Base-by-base conservation (phyloP, 1,140 invertebrate species). In the Drosophila yakuba region DNA sequence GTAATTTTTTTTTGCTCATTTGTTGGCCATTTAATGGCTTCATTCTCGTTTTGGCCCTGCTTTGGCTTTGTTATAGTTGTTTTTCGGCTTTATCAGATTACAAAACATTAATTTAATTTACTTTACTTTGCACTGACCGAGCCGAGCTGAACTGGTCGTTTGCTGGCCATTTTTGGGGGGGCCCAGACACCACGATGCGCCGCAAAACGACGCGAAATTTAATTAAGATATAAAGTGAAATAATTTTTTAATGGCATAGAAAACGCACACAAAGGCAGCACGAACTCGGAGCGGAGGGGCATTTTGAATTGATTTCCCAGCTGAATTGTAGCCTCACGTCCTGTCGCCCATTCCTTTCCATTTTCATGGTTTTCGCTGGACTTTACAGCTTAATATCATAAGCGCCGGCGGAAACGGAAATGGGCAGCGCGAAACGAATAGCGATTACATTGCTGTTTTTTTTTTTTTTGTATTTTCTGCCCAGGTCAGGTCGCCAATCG, bases 21-120 rank as follows among this genome's bases (percentile, higher is more conserved):
- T 80, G 72, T 74, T 74, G 69, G 59, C 58, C 69, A 64, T 75
- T 74, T 74, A 62, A 54, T 74, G 68, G 35, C 50, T 66, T 66
- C 41, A 54, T 71, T 43, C 36, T 56, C 48, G 17, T 39, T 39
- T 14, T 39, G 20, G 12, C 11, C 25, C 20, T 20, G 20, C 20
- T 20, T 2, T 25, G 45, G 60, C 75, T 74, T 67, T 83, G 55
- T 76, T 83, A 69, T 83, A 66, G 71, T 32, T 67, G 61, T 60
- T 64, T 78, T 12, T 14, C 38, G 63, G 60, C 80, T 78, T 85
- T 80, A 85, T 85, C 74, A 78, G 78, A 85, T 85, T 85, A 85
- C 79, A 80, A 85, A 80, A 85, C 81, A 85, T 85, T 85, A 80
- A 85, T 85, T 85, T 85, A 80, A 85, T 85, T 85, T 78, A 76